Evolutionary conservation across 1,140 invertebrate species (phyloP), one percentile per base, ranked within the genome.

Genomic region (Trachymyrmex septentrionalis): DNA sequence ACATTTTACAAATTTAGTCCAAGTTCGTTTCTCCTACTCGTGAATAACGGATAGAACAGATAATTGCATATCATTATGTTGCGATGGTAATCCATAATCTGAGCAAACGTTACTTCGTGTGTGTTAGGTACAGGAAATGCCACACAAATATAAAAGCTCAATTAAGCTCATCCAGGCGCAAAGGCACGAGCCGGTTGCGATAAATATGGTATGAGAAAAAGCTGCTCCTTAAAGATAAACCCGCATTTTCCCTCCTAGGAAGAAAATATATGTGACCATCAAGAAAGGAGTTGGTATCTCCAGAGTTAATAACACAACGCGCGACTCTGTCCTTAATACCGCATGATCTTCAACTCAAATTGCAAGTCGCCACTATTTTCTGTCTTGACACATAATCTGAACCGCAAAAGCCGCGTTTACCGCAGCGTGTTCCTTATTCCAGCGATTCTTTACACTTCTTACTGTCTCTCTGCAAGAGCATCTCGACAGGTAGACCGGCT

Each of bases 361-460:
- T 81, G 81, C 82, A 50, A n/a, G 72, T 85, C 69, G 55, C 57
- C 64, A 55, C 38, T 84, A 75, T 84, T 84, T 75, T 84, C 80
- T 44, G 38, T 27, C 69, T 61, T 48, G 16, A 21, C 53, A 57
- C 38, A 59, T 48, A 61, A 73, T 10, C 21, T 19, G 55, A 50
- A 84, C 80, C 24, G 80, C 80, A 84, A 57, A 50, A 75, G 27
- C 38, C 57, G 24, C 55, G 19, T 78, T 66, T 38, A 34, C 21
- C 21, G 16, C 38, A 59, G 21, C n/a, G 3, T 24, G 30, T 69
- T 55, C 38, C 34, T 19, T 30, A 38, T 85, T 44, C 61, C 59
- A 44, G 7, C 21, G 27, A 6, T 34, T n/a, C 12, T 50, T 48
- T 44, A 38, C 24, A 16, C 44, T 66, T 34, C 24, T 71, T 66